Conservation (phyloP, 1,140 invertebrate genomes). For the Ridgeia piscesae region DNA sequence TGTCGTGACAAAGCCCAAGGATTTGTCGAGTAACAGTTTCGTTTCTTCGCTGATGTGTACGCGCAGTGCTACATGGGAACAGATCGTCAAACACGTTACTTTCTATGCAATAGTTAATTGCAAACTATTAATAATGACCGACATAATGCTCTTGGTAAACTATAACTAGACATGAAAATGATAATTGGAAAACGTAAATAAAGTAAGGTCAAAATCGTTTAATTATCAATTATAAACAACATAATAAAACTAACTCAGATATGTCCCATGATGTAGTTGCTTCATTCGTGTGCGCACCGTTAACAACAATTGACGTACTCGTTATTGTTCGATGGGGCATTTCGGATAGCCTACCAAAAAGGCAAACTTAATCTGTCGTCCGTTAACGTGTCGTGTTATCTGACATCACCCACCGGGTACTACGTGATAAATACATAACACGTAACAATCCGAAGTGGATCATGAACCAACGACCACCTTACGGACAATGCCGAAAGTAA, state of each 20-base stretch:
- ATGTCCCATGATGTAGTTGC: no score
- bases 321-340: no score
- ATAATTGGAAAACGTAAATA: background rate
- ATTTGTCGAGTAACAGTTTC: background rate
- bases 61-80: background rate
- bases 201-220: background rate
- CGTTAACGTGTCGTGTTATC: no score
- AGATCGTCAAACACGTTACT: background rate
- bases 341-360: no score
- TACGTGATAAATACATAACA: no score
- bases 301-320: no score
- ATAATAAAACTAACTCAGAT: background rate
- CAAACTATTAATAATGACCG: background rate
- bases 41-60: background rate
- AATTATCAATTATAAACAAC: background rate
- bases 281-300: no score
- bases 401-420: no score
- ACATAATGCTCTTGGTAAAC: background rate
- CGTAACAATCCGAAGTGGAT: no score
- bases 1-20: background rate
- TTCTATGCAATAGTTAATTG: background rate
- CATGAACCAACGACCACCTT: no score
- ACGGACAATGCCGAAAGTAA: no score
- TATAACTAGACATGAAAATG: background rate
- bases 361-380: no score